Percentiles rank a stretch among this genome's conserved stretches.
Evolutionary conservation across 2,888 invertebrate genomes (phyloP).

Genomic region (Xylota sylvarum): DNA sequence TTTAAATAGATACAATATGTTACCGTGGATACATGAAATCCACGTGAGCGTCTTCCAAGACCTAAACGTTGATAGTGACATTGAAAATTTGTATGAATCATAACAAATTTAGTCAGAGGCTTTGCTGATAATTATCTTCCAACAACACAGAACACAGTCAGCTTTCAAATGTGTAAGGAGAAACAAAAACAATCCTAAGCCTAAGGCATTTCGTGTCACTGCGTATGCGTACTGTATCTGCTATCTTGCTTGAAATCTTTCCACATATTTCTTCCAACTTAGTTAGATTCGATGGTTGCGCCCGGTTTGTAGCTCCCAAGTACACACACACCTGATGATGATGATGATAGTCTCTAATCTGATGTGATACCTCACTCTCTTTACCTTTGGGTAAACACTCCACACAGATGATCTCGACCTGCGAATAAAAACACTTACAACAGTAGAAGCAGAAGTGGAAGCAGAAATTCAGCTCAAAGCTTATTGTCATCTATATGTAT

Average conservation of each 20-base stretch:
- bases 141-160: constrained; percentile 47
- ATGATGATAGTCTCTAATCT: constrained; percentile 74
- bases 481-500: constrained; percentile 40
- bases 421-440: constrained; percentile 60
- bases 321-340: constrained; percentile 55
- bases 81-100: constrained; percentile 71
- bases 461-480: constrained; percentile 68
- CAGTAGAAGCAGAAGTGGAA: constrained; percentile 36
- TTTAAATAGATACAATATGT: too few relatives aligned
- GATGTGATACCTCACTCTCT: constrained; percentile 68
- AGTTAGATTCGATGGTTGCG: constrained; percentile 66
- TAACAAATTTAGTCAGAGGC: constrained; percentile 61
- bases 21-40: not conserved
- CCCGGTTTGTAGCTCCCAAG: constrained; percentile 55
- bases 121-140: constrained; percentile 64
- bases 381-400: constrained; percentile 62
- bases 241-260: constrained; percentile 73
- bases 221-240: constrained; percentile 68
- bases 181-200: constrained; percentile 36
- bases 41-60: constrained; percentile 24
- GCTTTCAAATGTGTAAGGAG: constrained; percentile 26
- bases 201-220: constrained; percentile 61
- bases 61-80: constrained; percentile 63
- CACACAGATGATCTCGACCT: constrained; percentile 69
- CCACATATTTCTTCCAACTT: constrained; percentile 72